phyloP scores from a whole-genome alignment of 2,888 invertebrate genomes.

The Eristalis intricaria region DNA sequence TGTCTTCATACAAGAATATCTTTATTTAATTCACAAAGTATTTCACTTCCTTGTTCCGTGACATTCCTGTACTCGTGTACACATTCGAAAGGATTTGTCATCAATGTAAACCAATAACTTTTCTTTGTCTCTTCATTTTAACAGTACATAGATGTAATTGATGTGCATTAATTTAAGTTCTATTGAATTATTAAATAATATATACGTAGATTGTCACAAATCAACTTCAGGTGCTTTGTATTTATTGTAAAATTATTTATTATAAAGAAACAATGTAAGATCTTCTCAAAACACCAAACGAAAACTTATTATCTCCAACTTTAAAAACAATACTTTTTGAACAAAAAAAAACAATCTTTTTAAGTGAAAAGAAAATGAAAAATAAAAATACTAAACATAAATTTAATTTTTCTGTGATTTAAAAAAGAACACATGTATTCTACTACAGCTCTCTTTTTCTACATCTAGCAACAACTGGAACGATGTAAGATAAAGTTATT shows the following conservation, averaged over 20 bases:
- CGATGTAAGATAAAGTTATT: conserved; percentile 54
- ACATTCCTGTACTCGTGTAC: conserved; percentile 12
- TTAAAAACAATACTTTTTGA: conserved; percentile 48
- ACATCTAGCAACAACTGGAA: conserved; percentile 60
- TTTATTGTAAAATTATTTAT: conserved; percentile 55
- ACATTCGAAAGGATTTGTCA: conserved; percentile 1
- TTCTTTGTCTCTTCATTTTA: conserved; percentile 13
- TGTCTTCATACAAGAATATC: conserved; percentile 53
- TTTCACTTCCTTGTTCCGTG: not conserved
- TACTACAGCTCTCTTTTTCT: conserved; percentile 68
- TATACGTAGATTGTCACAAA: conserved; percentile 66
- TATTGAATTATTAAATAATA: conserved; percentile 12
- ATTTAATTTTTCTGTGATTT: conserved; percentile 74
- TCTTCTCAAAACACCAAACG: conserved; percentile 59
- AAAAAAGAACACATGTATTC: conserved; percentile 72
- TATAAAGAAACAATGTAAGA: conserved; percentile 28
- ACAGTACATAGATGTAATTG: conserved; percentile 39
- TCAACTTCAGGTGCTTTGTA: conserved; percentile 69
- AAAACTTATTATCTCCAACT: conserved; percentile 51
- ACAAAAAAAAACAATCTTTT: conserved; percentile 32
- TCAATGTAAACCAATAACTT: not conserved
- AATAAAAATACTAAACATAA: conserved; percentile 36
- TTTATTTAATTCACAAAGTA: not conserved
- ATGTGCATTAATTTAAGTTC: conserved; percentile 30
- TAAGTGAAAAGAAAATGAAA: conserved; percentile 48